phyloP scores from a whole-genome alignment of 2,888 invertebrate species.

The Drosophila longiperda region DNA sequence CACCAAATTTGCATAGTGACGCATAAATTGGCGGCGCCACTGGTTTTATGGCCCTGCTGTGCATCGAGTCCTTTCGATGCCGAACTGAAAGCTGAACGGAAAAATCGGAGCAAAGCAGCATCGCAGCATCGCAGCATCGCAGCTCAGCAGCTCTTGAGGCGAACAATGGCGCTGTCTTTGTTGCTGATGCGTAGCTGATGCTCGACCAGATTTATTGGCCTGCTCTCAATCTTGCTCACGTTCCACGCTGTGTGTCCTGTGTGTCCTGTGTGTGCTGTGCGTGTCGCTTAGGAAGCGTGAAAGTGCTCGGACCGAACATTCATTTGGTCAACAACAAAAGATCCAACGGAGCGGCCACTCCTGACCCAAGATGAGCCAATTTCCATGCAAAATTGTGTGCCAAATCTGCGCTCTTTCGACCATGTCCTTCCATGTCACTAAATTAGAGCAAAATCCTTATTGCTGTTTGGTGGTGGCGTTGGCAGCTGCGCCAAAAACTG shows the following conservation, averaged over 20 bases:
- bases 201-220: slow-evolving; percentile 70
- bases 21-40: slow-evolving; percentile 46
- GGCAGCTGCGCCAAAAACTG: slow-evolving; percentile 56
- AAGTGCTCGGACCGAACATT: slow-evolving; percentile 55
- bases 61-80: slow-evolving; percentile 3
- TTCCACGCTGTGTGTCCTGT: slow-evolving; percentile 56
- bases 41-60: slow-evolving; percentile 42
- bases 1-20: slow-evolving; percentile 48
- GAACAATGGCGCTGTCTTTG: slow-evolving; percentile 66
- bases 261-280: not conserved
- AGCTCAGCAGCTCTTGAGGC: slow-evolving; percentile 53
- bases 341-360: slow-evolving; percentile 51
- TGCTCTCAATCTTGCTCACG: slow-evolving; percentile 65
- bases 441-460: slow-evolving; percentile 65
- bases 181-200: slow-evolving; percentile 72
- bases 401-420: slow-evolving; percentile 47
- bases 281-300: slow-evolving; percentile 66
- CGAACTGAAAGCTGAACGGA: not conserved
- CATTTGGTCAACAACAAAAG: slow-evolving; percentile 59
- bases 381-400: slow-evolving; percentile 58
- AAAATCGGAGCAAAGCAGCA: too few relatives aligned
- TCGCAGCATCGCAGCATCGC: not conserved
- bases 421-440: slow-evolving; percentile 59
- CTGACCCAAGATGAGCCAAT: slow-evolving; percentile 69
- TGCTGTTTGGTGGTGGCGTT: slow-evolving; percentile 19